Conservation (phyloP, 2,113 vertebrate genomes). For the Rousettus leschenaultii region DNA sequence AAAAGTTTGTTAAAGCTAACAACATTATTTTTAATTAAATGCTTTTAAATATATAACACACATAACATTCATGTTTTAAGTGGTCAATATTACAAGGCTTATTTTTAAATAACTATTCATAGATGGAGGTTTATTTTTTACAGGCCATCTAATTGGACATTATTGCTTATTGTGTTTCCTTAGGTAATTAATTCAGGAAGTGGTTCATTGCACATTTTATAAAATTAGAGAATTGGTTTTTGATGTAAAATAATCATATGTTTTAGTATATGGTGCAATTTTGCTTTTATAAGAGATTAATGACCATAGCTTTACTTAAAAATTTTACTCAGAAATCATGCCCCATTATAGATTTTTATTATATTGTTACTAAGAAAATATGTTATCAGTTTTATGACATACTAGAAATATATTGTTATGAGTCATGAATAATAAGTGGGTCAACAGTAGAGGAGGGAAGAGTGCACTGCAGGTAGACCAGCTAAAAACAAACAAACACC, state of each 20-base stretch:
- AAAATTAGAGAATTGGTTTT: not conserved
- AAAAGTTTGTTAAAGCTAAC: not conserved
- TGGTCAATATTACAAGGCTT: not conserved
- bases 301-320: not conserved
- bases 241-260: not conserved
- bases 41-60: not conserved
- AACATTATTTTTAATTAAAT: not conserved
- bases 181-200: not conserved
- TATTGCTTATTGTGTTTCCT: not conserved
- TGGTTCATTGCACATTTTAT: not conserved
- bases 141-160: not conserved
- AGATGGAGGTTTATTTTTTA: not conserved
- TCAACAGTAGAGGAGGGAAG: not conserved
- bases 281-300: not conserved
- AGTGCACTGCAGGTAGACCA: not conserved
- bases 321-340: not conserved
- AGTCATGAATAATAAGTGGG: not conserved
- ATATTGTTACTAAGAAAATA: not conserved
- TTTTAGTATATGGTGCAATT: not conserved
- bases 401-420: not conserved
- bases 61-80: not conserved
- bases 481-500: not conserved
- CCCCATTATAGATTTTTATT: not conserved
- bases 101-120: not conserved
- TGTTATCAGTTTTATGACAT: not conserved